Evolutionary conservation across 2,113 vertebrate genomes (phyloP), one percentile per base, ranked within the genome.

Genomic region (Eurypyga helias): DNA sequence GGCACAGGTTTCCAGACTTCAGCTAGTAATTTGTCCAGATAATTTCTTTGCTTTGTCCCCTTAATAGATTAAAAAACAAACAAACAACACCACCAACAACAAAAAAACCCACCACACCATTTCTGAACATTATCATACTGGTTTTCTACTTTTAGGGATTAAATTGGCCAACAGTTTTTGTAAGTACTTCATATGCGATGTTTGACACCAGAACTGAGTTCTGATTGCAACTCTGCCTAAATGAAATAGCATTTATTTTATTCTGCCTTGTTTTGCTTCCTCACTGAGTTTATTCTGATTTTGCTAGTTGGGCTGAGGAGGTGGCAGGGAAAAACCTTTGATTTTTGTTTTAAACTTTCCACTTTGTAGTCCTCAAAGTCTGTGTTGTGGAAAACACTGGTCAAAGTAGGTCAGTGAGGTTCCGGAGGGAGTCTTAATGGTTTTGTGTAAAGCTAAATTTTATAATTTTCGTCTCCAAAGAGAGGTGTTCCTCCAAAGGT

Each of bases 21-120:
- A 38, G n/a, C 17, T 38, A n/a, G 10, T 26, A n/a, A 16, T 16
- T 10, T 49, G 7, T 45, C 60, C 34, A 34, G 25, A 45, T 45
- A 34, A 70, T 49, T 60, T 84, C 66, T 54, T 52, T 73, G 7
- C 24, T n/a, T 2, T 51, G 6, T 43, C 12, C 26, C 17, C 6
- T 34, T 41, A 33, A 29, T 38, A 67, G 49, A 38, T 57, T 14
- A 18, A 61, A 29, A 48, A n/a, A 17, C 7, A 41, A 33, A 41
- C 7, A 46, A 65, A 46, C 12, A 13, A 6, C 5, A 3, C 4
- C 7, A 16, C 8, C n/a, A n/a, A n/a, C n/a, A n/a, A n/a, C n/a
- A n/a, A n/a, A n/a, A n/a, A n/a, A n/a, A n/a, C n/a, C n/a, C n/a
- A n/a, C n/a, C n/a, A 6, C 5, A 3, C 4, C 7, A 16, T 7